These are phyloP conservation scores for Sceloporus undulatus DNA, from an alignment of 2,113 vertebrate genomes.

Conservation along the genomic window DNA sequence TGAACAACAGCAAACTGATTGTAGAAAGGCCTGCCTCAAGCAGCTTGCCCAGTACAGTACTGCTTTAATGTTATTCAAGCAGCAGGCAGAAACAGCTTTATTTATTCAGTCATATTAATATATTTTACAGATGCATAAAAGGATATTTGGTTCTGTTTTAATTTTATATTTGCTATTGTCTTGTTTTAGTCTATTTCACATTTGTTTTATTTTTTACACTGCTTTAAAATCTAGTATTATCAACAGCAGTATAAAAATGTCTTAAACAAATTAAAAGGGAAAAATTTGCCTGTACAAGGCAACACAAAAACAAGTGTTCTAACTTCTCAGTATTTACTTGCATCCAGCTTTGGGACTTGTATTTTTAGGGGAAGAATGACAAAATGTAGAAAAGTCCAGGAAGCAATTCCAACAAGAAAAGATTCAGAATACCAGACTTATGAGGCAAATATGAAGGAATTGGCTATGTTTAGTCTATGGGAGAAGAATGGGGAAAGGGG, in stretches of 20 bases:
- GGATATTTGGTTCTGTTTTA: not conserved
- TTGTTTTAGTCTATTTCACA: not conserved
- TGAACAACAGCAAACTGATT: too few species aligned
- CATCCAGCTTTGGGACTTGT: not conserved
- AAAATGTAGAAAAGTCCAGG: conserved; percentile 10
- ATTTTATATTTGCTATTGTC: not conserved
- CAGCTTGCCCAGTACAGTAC: too few species aligned
- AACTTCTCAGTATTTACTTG: not conserved
- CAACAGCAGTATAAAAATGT: not conserved
- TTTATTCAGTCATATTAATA: not conserved
- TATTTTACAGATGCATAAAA: not conserved
- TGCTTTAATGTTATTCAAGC: too few species aligned
- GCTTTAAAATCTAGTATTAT: not conserved
- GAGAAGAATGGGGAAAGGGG: not conserved
- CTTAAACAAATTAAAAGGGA: not conserved
- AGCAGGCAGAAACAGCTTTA: too few species aligned
- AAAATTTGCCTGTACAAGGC: not conserved
- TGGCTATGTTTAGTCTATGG: conserved; percentile 27
- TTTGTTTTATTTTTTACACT: not conserved
- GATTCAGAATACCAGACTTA: conserved; percentile 10
- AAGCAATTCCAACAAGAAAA: not conserved
- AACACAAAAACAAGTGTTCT: not conserved
- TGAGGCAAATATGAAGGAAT: conserved; percentile 6
- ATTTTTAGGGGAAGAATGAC: not conserved
- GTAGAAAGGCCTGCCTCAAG: too few species aligned